phyloP scores from a whole-genome alignment of 2,888 invertebrate genomes.

The Epinotia demarniana region DNA sequence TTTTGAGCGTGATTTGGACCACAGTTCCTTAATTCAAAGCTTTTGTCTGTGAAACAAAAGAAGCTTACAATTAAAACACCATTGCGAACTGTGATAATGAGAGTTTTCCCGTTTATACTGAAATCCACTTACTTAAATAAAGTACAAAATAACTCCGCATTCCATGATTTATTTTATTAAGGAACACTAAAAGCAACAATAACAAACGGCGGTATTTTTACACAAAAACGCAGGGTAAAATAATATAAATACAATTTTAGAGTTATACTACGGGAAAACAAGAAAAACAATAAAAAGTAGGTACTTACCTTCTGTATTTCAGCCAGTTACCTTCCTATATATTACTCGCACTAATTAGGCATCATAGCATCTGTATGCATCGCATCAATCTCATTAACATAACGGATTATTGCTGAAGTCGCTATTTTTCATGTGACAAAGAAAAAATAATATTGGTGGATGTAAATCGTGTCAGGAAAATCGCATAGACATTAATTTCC shows the following conservation, averaged over 20 bases:
- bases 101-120: conserved; percentile 52
- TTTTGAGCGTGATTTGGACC: conserved; percentile 36
- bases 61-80: conserved; percentile 58
- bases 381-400: too few relatives aligned
- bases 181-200: neutral
- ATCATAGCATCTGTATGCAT: too few relatives aligned
- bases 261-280: too few relatives aligned
- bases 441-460: conserved; percentile 51
- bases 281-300: neutral
- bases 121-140: conserved; percentile 47
- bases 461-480: conserved; percentile 51
- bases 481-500: conserved; percentile 58
- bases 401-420: neutral
- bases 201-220: neutral
- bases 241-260: neutral
- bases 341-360: too few relatives aligned
- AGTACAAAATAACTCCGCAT: conserved; percentile 15
- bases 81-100: conserved; percentile 57
- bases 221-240: neutral
- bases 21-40: conserved; percentile 50
- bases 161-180: conserved; percentile 2
- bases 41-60: conserved; percentile 59
- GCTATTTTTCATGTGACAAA: conserved; percentile 47
- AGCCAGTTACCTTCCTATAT: too few relatives aligned
- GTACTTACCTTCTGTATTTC: too few relatives aligned